Conservation (phyloP, 2,888 invertebrate species). For the Lampropteryx suffumata region DNA sequence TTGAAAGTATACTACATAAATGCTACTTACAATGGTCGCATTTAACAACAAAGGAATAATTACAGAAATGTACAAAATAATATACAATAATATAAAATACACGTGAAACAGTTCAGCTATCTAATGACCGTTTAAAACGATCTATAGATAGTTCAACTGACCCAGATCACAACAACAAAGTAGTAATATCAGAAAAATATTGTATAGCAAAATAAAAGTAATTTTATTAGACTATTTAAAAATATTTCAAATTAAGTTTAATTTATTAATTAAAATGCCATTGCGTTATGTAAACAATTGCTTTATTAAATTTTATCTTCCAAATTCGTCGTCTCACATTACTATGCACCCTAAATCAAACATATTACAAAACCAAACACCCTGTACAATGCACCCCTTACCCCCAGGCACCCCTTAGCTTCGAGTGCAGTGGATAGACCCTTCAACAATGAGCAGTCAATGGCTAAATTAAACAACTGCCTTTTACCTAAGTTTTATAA, state of each 20-base stretch:
- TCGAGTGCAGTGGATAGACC: constrained; percentile 53
- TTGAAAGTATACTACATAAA: no score
- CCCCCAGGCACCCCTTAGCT: constrained; percentile 37
- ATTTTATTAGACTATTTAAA: not conserved
- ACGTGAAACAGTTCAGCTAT: no score
- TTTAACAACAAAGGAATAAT: no score
- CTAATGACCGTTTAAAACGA: no score
- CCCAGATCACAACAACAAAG: not conserved
- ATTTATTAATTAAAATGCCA: constrained; percentile 10
- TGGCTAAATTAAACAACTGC: constrained; percentile 78
- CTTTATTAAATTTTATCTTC: constrained; percentile 25
- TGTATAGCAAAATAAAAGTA: no score
- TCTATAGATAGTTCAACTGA: no score
- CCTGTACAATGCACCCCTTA: constrained; percentile 62
- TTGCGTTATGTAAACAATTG: constrained; percentile 28
- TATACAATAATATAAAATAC: no score
- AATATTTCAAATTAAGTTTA: not conserved
- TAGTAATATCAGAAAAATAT: no score
- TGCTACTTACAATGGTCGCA: no score
- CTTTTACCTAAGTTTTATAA: constrained; percentile 40
- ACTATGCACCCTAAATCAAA: constrained; percentile 44
- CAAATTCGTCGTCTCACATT: constrained; percentile 33
- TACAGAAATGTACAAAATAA: no score
- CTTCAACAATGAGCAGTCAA: constrained; percentile 78
- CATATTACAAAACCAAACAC: constrained; percentile 55